Evolutionary conservation across 2,797 vertebrate species (phyloP).

Genomic region (Nyctibius grandis): DNA sequence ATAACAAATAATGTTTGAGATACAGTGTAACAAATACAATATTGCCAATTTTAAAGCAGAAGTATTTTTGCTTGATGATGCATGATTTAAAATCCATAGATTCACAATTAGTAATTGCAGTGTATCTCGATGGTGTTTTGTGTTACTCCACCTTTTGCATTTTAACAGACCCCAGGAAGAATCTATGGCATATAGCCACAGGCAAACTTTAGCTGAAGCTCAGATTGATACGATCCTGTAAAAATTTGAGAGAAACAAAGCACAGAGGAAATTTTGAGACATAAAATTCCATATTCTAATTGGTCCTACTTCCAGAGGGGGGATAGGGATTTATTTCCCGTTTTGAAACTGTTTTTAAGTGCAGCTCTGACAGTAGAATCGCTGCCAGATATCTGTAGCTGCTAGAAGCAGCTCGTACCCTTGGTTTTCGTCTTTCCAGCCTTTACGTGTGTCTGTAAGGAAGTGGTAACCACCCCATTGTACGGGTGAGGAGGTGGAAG

Average conservation of each 20-base stretch:
- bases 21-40: background rate
- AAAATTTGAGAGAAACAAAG: background rate
- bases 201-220: background rate
- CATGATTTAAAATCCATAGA: background rate
- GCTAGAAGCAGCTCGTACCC: background rate
- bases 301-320: background rate
- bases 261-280: background rate
- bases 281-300: background rate
- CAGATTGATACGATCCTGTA: background rate
- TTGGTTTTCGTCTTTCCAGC: background rate
- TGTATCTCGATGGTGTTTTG: background rate
- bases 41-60: background rate
- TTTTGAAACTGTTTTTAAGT: background rate
- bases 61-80: background rate
- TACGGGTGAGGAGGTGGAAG: background rate
- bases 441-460: background rate
- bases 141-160: background rate
- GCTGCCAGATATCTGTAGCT: background rate
- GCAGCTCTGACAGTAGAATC: background rate
- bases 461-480: fast-evolving
- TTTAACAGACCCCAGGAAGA: background rate
- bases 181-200: background rate
- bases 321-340: background rate
- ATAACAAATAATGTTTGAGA: background rate
- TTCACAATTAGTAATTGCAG: background rate